These are phyloP conservation scores for Corythaixoides concolor DNA, from an alignment of 2,113 vertebrate species.

Conservation along the genomic window DNA sequence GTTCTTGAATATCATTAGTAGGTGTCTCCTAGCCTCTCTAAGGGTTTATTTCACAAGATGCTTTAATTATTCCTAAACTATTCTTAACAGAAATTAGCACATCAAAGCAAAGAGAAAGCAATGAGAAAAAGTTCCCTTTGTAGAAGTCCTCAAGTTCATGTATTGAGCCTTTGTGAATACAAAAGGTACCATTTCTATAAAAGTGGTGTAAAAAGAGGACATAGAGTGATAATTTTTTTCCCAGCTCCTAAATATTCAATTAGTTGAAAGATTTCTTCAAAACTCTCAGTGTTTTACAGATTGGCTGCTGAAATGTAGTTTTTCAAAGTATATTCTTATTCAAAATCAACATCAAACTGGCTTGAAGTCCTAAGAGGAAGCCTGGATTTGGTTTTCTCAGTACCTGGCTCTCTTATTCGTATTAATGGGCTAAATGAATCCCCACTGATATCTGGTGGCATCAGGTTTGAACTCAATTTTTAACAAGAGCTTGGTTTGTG, in stretches of 20 bases:
- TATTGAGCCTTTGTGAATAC: not conserved
- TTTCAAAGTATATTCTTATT: not conserved
- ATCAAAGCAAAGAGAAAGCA: constrained; percentile 61
- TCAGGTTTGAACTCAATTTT: not conserved
- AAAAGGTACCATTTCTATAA: not conserved
- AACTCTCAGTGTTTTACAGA: not conserved
- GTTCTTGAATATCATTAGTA: constrained; percentile 26
- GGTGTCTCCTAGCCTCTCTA: not conserved
- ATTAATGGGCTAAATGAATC: not conserved
- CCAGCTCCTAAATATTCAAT: not conserved
- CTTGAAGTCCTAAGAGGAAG: not conserved
- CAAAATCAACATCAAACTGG: not conserved
- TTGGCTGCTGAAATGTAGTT: not conserved
- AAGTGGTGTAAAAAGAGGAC: not conserved
- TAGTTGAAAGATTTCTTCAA: not conserved
- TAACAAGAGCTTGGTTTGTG: not conserved
- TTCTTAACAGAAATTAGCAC: constrained; percentile 66
- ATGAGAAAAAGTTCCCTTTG: constrained; percentile 28
- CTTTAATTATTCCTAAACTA: constrained; percentile 62
- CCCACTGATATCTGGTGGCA: not conserved
- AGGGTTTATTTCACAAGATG: constrained; percentile 11
- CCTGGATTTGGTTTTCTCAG: not conserved
- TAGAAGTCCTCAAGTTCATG: constrained; percentile 11
- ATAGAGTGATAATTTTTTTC: not conserved
- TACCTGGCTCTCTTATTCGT: not conserved